phyloP scores from a whole-genome alignment of 2,113 vertebrate species.

The Sprattus sprattus region DNA sequence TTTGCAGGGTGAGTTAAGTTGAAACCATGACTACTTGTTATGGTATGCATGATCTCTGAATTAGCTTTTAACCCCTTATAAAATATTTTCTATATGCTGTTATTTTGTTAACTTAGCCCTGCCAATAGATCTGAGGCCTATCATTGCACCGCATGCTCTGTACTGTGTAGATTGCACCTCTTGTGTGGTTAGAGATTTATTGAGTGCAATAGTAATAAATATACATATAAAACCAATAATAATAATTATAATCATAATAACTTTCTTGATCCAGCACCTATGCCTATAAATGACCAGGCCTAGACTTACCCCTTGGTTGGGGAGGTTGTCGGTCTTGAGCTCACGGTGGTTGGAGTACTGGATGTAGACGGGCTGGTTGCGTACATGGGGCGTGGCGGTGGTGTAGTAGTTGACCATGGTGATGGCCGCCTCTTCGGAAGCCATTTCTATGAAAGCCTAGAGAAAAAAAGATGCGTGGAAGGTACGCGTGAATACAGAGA shows the following conservation, averaged over 20 bases:
- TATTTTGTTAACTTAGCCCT: not conserved
- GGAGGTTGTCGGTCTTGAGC: slow-evolving; percentile 75
- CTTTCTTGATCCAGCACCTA: not conserved
- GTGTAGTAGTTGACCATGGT: slow-evolving; percentile 79
- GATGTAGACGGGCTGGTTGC: slow-evolving; percentile 76
- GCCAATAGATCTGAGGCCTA: not conserved
- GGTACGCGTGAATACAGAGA: too few species aligned
- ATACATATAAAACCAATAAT: not conserved
- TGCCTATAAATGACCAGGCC: not conserved
- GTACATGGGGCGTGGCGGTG: slow-evolving; percentile 66
- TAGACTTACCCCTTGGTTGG: slow-evolving; percentile 76
- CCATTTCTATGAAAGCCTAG: slow-evolving; percentile 88
- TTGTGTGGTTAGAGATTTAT: too few species aligned
- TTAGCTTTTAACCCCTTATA: too few species aligned
- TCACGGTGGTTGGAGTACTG: slow-evolving; percentile 83
- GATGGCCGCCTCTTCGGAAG: slow-evolving; percentile 80
- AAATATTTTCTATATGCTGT: too few species aligned
- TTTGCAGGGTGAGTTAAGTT: not conserved
- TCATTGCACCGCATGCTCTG: not conserved
- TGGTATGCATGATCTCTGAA: too few species aligned
- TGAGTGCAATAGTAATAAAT: not conserved
- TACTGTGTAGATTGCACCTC: too few species aligned
- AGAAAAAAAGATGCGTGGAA: not conserved
- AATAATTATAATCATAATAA: not conserved
- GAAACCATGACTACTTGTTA: too few species aligned